Evolutionary conservation across 2,797 vertebrate genomes (phyloP), one percentile per base, ranked within the genome.

Genomic region (Lates japonicus): DNA sequence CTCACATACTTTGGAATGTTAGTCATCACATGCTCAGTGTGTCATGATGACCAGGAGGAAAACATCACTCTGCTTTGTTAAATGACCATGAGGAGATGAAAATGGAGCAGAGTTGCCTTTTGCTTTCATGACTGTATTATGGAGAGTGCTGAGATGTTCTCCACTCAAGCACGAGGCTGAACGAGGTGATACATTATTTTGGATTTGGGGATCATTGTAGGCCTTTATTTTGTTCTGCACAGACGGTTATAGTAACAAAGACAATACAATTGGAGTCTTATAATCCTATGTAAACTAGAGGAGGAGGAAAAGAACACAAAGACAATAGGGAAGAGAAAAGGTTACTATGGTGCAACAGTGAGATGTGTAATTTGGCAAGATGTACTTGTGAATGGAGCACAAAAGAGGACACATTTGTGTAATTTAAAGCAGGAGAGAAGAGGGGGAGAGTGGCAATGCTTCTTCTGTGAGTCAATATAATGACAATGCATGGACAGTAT

Each of bases 311-410:
- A 67, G 7, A 11, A 63, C 48, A 49, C 19, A 48, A 49, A 41
- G 49, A 22, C 6, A 74, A 52, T 62, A 44, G 19, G n/a, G 37
- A 33, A 20, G 54, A 57, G 42, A 75, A 69, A 64, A 64, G 72
- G 73, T 78, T 68, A 71, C 76, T 57, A 55, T 52, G 48, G 62
- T 74, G 69, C 2, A 0, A 76, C 55, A 42, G 49, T 63, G 44
- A 72, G 64, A 76, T 65, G 74, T 72, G 70, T 69, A 68, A 70
- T 78, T 82, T 85, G 64, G 65, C 74, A 71, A 73, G 61, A 51
- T 16, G 20, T 59, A 22, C 16, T 70, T 33, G 59, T 83, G 78
- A 86, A 83, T 59, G 65, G 37, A 68, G 54, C 74, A 76, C 72
- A 83, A 68, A 83, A 58, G 58, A 58, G 14, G 44, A 54, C 58